These are phyloP conservation scores for Gymnobelideus leadbeateri DNA, from an alignment of 2,113 vertebrate genomes.

Conservation along the genomic window DNA sequence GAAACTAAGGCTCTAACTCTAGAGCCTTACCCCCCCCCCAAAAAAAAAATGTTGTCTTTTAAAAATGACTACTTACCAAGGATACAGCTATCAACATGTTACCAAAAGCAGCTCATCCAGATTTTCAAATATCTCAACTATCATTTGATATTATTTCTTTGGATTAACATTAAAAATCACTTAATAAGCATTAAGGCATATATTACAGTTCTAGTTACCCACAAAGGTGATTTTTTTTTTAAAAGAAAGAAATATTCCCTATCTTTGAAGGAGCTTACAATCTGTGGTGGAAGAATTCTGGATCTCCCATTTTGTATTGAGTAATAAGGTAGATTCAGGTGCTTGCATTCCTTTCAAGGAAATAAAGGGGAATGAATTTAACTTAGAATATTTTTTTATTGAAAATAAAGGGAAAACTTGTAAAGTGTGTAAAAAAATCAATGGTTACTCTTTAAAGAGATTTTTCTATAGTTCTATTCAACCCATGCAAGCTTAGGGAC, in stretches of 20 bases:
- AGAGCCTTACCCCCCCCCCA: no score
- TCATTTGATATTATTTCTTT: not conserved
- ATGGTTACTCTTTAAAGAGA: not conserved
- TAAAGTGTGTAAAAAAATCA: constrained; percentile 2
- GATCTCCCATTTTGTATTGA: not conserved
- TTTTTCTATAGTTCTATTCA: constrained; percentile 21
- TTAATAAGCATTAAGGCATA: not conserved
- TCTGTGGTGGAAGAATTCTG: not conserved
- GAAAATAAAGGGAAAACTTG: not conserved
- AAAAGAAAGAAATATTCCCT: not conserved
- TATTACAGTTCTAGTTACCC: not conserved
- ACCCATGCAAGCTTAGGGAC: not conserved
- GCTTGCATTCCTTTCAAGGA: not conserved
- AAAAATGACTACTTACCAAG: not conserved
- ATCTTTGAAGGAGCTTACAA: not conserved
- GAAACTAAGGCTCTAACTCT: not conserved
- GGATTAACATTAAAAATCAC: accelerated
- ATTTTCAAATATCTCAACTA: not conserved
- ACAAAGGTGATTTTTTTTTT: not conserved
- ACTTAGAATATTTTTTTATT: not conserved
- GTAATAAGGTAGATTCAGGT: not conserved
- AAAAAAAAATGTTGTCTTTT: not conserved
- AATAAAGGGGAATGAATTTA: constrained; percentile 2
- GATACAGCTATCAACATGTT: not conserved
- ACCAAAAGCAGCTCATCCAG: not conserved